Evolutionary conservation across 2,113 vertebrate genomes (phyloP).

Genomic region (Sorex araneus): DNA sequence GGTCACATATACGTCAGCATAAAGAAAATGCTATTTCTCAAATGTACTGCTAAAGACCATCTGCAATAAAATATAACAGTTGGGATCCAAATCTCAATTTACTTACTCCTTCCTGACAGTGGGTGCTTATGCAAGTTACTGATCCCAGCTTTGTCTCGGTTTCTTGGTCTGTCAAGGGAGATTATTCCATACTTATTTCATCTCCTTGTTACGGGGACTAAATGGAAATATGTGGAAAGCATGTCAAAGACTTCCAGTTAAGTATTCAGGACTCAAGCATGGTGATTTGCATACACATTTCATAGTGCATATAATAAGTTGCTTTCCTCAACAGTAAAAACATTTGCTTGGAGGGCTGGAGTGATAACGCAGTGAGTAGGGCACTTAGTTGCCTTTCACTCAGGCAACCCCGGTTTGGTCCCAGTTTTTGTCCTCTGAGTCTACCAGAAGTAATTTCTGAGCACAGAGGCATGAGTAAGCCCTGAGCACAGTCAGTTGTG

Average conservation of each 20-base stretch:
- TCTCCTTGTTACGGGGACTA: slow-evolving; percentile 12
- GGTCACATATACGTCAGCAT: slow-evolving; percentile 10
- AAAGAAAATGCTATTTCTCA: slow-evolving; percentile 23
- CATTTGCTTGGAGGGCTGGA: slow-evolving; percentile 9
- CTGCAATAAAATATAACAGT: background rate
- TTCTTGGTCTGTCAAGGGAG: slow-evolving; percentile 46
- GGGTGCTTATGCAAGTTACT: background rate
- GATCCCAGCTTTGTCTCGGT: slow-evolving; percentile 1
- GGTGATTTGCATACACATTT: slow-evolving; percentile 58
- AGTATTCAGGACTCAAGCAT: slow-evolving; percentile 24
- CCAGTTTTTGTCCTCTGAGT: too few species aligned
- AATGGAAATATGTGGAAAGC: background rate
- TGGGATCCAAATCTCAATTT: background rate
- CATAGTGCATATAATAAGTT: slow-evolving; percentile 29
- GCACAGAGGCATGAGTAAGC: too few species aligned
- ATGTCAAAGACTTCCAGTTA: background rate
- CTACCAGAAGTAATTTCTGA: too few species aligned
- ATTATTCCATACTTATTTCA: background rate
- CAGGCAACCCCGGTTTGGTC: too few species aligned
- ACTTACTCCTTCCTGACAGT: background rate
- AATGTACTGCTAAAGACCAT: background rate
- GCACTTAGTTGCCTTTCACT: too few species aligned
- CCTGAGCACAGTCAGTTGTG: too few species aligned
- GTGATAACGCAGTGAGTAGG: too few species aligned
- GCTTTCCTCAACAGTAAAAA: slow-evolving; percentile 49